Conservation (phyloP, 1,140 invertebrate genomes). For the Gerris buenoi region DNA sequence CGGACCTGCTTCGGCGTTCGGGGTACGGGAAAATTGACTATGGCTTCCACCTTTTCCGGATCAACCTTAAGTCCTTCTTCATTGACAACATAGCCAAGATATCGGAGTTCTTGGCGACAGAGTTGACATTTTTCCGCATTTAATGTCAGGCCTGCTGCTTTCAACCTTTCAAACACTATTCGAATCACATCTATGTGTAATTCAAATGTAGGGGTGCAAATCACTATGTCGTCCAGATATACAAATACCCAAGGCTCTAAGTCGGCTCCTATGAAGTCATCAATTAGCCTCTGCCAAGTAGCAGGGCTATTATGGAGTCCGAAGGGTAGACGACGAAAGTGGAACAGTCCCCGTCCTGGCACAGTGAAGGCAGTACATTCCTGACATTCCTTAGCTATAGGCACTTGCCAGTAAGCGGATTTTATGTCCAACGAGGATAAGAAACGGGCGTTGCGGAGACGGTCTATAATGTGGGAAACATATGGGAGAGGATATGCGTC, state of each 20-base stretch:
- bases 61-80: constrained; percentile 5
- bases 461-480: constrained; percentile 13
- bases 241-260: constrained; percentile 9
- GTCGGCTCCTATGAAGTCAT: constrained; percentile 17
- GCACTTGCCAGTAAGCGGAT: constrained; percentile 22
- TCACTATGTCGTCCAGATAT: constrained; percentile 26
- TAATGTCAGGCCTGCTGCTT: constrained; percentile 22
- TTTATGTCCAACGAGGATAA: constrained; percentile 26
- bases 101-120: constrained; percentile 7
- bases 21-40: constrained; percentile 23
- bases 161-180: constrained; percentile 19
- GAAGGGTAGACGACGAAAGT: constrained; percentile 28
- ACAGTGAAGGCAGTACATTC: constrained; percentile 18
- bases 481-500: constrained; percentile 20
- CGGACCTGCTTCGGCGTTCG: constrained; percentile 28
- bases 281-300: constrained; percentile 23
- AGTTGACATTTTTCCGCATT: constrained; percentile 25
- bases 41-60: constrained; percentile 9
- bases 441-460: constrained; percentile 21
- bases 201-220: constrained; percentile 18
- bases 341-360: constrained; percentile 22
- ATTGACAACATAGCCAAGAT: constrained; percentile 11
- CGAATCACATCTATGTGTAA: constrained; percentile 21
- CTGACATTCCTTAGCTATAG: constrained; percentile 5
- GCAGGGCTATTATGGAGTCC: constrained; percentile 27